These are phyloP conservation scores for Sthenelais limicola DNA, from an alignment of 2,888 invertebrate species.

Conservation along the genomic window DNA sequence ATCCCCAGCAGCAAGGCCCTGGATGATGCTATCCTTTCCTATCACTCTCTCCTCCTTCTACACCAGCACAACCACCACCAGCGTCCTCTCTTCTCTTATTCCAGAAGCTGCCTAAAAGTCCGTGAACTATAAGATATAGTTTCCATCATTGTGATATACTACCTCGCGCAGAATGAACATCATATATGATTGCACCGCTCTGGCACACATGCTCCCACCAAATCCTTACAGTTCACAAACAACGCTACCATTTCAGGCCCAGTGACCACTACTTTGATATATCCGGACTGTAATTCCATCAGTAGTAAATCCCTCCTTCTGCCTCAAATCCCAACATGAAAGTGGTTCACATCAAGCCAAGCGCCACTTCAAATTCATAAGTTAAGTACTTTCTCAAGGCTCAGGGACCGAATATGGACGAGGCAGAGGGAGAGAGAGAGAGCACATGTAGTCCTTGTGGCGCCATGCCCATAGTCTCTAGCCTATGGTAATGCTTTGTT, in stretches of 20 bases:
- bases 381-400: constrained; percentile 16
- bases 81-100: not conserved
- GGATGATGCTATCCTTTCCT: not conserved
- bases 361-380: constrained; percentile 13
- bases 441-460: too few relatives aligned
- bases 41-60: not conserved
- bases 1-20: not conserved
- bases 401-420: too few relatives aligned
- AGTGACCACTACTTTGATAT: not conserved
- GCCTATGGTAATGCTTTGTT: too few relatives aligned
- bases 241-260: not conserved
- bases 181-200: too few relatives aligned
- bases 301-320: constrained; percentile 23
- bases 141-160: too few relatives aligned
- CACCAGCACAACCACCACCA: not conserved
- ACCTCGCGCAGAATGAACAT: too few relatives aligned
- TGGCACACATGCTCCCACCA: too few relatives aligned
- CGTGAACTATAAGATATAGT: too few relatives aligned
- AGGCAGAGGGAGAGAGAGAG: too few relatives aligned
- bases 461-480: too few relatives aligned
- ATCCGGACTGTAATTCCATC: constrained; percentile 29
- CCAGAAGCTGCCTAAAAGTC: too few relatives aligned
- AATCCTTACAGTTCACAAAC: not conserved
- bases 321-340: constrained; percentile 17
- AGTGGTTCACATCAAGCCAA: not conserved